Evolutionary conservation across 92 coral and sea anemone genomes (phyloP), one percentile per base, ranked within the genome.

Genomic region (Siderastrea radians): DNA sequence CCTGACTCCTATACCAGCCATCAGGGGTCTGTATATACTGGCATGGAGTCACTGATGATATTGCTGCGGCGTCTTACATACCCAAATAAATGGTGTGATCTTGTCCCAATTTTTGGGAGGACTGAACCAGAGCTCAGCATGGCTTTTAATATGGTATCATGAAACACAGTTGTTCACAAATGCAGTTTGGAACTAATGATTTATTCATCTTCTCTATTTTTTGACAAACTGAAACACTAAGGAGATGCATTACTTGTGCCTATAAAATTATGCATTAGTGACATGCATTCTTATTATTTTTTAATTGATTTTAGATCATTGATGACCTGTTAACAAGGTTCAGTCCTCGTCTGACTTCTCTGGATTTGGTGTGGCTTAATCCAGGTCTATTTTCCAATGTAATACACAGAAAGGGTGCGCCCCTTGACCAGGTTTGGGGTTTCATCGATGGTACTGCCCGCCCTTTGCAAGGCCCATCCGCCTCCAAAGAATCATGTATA

Each of bases 361-460:
- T 88, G 51, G 84, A 88, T 57, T 53, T 82, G 49, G 87, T 62
- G 6, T 88, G 88, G 92, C 84, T 89, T 44, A 83, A 89, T 68
- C 92, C 83, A 19, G 87, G 68, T 13, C 57, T 63, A 12, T 88
- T 88, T 88, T 15, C 78, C 47, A 57, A 83, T 53, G 88, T 52
- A n/a, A 62, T 89, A 43, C 74, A 89, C 78, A 19, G 73, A 45
- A 77, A 78, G 73, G 92, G 88, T 52, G 85, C 89, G 15, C 92
- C 92, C 49, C 82, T 89, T 45, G 75, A 76, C 16, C 84, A 89
- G 81, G 85, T 82, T 79, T 89, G 92, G 92, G 92, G 92, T 2
- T 83, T 89, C 68, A 89, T 89, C 7, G 85, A 89, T 83, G 92
- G 92, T 10, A 89, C 92, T 62, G 70, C 76, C n/a, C 19, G 85